These are phyloP conservation scores for Netelia inedita DNA, from an alignment of 2,888 invertebrate genomes.

Conservation along the genomic window DNA sequence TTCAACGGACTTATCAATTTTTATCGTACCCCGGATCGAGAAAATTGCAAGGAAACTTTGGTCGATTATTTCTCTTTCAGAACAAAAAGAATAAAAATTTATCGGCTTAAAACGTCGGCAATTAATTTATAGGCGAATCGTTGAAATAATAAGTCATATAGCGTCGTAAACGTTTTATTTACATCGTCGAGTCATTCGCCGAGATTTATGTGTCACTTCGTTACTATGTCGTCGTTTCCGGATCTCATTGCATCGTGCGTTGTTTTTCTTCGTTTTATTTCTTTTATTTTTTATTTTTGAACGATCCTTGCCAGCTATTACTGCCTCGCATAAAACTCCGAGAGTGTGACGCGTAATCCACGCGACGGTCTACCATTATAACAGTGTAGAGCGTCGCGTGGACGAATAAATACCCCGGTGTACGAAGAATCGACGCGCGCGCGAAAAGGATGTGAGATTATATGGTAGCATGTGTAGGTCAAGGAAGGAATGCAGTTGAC, in stretches of 20 bases:
- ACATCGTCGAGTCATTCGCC: slow-evolving; percentile 12
- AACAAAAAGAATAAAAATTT: background rate
- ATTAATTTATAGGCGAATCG: slow-evolving; percentile 35
- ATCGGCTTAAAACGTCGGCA: background rate
- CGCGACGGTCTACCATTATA: slow-evolving; percentile 51
- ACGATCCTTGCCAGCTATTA: background rate
- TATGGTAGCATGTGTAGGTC: slow-evolving; percentile 82
- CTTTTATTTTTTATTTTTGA: background rate
- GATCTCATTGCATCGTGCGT: slow-evolving; percentile 26
- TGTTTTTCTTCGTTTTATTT: background rate
- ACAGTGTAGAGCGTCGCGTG: slow-evolving; percentile 44
- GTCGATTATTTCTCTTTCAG: background rate
- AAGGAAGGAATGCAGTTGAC: slow-evolving; percentile 85
- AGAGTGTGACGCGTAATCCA: slow-evolving; percentile 29
- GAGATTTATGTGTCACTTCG: slow-evolving; percentile 36
- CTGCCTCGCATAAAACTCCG: background rate
- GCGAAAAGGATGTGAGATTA: slow-evolving; percentile 81
- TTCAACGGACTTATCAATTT: background rate
- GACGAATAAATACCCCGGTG: slow-evolving; percentile 67
- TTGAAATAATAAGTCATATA: slow-evolving; percentile 4
- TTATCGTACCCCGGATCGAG: background rate
- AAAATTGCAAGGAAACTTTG: slow-evolving; percentile 7
- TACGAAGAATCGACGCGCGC: slow-evolving; percentile 71
- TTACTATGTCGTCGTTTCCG: slow-evolving; percentile 44
- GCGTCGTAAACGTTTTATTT: slow-evolving; percentile 31